Conservation (phyloP, 2,797 vertebrate genomes). For the Macroramphosus scolopax region DNA sequence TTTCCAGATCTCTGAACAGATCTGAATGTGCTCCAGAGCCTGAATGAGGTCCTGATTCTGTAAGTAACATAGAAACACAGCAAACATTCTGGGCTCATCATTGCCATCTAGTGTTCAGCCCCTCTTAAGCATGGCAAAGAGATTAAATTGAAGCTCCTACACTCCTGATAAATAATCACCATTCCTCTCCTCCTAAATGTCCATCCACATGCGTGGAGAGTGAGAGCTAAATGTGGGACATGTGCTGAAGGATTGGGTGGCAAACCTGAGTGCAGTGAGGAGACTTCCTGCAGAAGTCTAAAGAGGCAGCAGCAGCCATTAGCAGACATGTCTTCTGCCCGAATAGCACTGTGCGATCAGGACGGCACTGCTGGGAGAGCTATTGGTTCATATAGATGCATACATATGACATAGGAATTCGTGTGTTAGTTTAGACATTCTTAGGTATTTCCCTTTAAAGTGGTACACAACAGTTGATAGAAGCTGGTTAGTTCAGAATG, state of each 20-base stretch:
- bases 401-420: neutral
- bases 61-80: slow-evolving; percentile 24
- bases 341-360: slow-evolving; percentile 82
- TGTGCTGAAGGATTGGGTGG: slow-evolving; percentile 34
- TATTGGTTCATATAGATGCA: slow-evolving; percentile 48
- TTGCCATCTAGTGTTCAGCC: slow-evolving; percentile 69
- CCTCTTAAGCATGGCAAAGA: slow-evolving; percentile 12
- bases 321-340: slow-evolving; percentile 90
- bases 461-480: neutral
- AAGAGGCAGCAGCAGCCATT: slow-evolving; percentile 84
- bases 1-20: slow-evolving; percentile 85
- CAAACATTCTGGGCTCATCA: slow-evolving; percentile 42
- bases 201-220: slow-evolving; percentile 50
- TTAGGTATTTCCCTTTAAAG: too few relatives aligned
- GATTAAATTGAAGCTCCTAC: slow-evolving; percentile 46
- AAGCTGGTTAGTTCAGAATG: neutral
- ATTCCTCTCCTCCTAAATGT: slow-evolving; percentile 59
- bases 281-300: slow-evolving; percentile 82
- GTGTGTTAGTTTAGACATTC: neutral
- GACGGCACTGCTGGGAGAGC: slow-evolving; percentile 87
- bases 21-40: slow-evolving; percentile 82
- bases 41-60: slow-evolving; percentile 79
- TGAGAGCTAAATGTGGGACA: slow-evolving; percentile 50
- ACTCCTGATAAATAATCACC: too few relatives aligned
- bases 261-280: slow-evolving; percentile 78